Conservation (phyloP, 2,113 vertebrate species). For the Himantopus leucocephalus region DNA sequence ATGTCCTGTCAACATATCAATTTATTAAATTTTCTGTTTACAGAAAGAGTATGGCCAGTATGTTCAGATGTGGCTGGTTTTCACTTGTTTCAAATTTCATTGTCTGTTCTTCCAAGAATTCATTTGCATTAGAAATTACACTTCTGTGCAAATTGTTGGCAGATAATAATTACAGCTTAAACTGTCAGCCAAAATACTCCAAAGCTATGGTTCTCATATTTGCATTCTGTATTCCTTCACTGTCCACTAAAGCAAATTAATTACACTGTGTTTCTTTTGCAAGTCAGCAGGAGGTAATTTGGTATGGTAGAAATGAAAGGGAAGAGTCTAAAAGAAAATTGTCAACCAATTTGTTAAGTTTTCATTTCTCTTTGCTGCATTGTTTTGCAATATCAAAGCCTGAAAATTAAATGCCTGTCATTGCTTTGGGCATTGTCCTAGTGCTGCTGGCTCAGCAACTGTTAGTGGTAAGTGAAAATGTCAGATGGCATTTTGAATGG, state of each 20-base stretch:
- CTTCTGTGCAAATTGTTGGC: conserved; percentile 4
- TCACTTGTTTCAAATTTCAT: not conserved
- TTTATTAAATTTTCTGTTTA: not conserved
- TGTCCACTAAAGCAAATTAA: conserved; percentile 54
- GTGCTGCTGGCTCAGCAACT: not conserved
- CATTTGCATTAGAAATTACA: conserved; percentile 54
- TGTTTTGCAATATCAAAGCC: conserved; percentile 20
- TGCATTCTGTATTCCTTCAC: not conserved
- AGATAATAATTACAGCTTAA: conserved; percentile 42
- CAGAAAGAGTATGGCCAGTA: not conserved
- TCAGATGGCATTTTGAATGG: not conserved
- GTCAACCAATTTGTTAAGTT: conserved; percentile 49
- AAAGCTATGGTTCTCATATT: not conserved
- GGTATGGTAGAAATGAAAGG: conserved; percentile 1
- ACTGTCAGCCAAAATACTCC: conserved; percentile 25
- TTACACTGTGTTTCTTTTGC: conserved; percentile 35
- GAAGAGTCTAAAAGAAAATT: conserved; percentile 31
- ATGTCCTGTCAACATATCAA: not conserved
- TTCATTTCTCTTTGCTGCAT: conserved; percentile 12
- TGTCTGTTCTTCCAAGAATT: conserved; percentile 3
- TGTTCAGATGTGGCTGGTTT: not conserved
- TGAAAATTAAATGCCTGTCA: conserved; percentile 14
- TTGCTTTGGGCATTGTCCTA: not conserved
- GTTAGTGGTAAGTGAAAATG: not conserved
- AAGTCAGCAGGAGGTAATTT: conserved; percentile 50